These are phyloP conservation scores for Encarsia formosa DNA, from an alignment of 2,888 invertebrate species.

Conservation along the genomic window DNA sequence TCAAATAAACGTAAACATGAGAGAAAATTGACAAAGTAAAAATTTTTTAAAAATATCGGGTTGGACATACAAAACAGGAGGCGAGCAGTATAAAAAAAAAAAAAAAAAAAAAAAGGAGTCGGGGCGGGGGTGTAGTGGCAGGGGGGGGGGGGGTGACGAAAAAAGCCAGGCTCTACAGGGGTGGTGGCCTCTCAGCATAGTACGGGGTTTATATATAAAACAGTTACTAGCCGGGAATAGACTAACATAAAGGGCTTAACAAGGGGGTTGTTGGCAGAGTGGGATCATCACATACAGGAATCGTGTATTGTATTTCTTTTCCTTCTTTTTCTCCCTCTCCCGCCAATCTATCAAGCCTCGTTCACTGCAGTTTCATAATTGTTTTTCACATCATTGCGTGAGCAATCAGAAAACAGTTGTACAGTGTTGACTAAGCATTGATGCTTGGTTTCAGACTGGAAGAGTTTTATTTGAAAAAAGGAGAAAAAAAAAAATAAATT, in stretches of 20 bases:
- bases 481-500: no score
- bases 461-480: no score
- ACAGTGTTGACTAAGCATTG: no score
- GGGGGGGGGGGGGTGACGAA: no score
- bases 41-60: neutral
- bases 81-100: conserved; percentile 12
- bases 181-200: conserved; percentile 11
- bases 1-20: neutral
- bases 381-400: no score
- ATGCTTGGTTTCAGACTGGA: no score
- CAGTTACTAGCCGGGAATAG: conserved; percentile 12
- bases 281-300: conserved; percentile 27
- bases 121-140: no score
- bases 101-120: neutral
- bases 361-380: no score
- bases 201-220: conserved; percentile 2
- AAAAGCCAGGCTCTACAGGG: conserved; percentile 13
- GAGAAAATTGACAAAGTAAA: neutral
- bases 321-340: neutral
- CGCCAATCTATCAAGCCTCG: neutral
- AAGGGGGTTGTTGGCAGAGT: conserved; percentile 1
- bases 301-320: neutral
- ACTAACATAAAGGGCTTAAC: neutral
- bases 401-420: no score
- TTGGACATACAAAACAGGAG: conserved; percentile 1